Evolutionary conservation across 2,888 invertebrate species (phyloP).

Genomic region (Netelia melanura): DNA sequence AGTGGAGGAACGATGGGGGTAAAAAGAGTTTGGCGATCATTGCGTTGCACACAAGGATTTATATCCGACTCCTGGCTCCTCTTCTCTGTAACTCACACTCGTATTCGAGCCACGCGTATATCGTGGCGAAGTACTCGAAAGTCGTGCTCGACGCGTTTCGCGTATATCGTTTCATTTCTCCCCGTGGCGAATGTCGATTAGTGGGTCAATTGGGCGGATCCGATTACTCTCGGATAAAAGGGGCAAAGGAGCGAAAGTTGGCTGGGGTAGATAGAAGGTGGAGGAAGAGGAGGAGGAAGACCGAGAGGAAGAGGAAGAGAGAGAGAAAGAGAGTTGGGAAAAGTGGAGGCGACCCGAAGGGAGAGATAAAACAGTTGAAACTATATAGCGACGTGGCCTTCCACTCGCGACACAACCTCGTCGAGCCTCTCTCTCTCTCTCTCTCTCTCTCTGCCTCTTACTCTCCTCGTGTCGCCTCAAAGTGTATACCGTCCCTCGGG

Average conservation of each 20-base stretch:
- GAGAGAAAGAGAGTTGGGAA: constrained; percentile 29
- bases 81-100: neutral
- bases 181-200: constrained; percentile 60
- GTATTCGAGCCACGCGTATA: neutral
- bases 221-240: constrained; percentile 58
- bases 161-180: constrained; percentile 51
- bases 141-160: constrained; percentile 12
- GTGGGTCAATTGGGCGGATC: constrained; percentile 64
- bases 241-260: constrained; percentile 25
- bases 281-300: neutral
- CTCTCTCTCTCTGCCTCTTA: neutral
- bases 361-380: neutral
- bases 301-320: neutral
- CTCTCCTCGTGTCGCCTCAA: constrained; percentile 45
- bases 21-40: constrained; percentile 23
- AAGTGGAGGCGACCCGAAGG: constrained; percentile 19
- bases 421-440: constrained; percentile 24
- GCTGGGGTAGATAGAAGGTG: neutral
- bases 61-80: constrained; percentile 20
- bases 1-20: neutral
- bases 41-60: constrained; percentile 18
- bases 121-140: constrained; percentile 29
- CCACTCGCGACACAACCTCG: constrained; percentile 40
- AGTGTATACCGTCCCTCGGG: constrained; percentile 60
- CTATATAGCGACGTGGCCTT: constrained; percentile 26